Conservation (phyloP, 1,140 invertebrate genomes). For the Apolygus lucorum region DNA sequence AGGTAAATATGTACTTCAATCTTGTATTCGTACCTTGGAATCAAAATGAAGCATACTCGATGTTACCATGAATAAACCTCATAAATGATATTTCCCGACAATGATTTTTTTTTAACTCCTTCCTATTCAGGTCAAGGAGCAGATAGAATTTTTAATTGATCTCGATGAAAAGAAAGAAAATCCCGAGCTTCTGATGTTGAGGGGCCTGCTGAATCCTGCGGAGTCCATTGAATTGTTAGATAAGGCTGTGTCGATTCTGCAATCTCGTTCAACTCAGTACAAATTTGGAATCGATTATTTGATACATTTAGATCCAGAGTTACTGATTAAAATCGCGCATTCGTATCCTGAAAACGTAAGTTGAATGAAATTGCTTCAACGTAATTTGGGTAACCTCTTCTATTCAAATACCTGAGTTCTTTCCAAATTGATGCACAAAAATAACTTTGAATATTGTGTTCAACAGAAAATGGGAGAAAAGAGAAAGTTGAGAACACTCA, state of each 20-base stretch:
- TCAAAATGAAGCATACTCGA: too few species aligned
- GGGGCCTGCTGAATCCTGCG: conserved; percentile 53
- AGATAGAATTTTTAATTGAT: conserved; percentile 78
- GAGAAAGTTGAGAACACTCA: conserved; percentile 57
- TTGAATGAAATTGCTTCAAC: conserved; percentile 21
- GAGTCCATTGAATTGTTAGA: conserved; percentile 54
- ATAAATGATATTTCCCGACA: not conserved
- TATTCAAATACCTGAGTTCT: not conserved
- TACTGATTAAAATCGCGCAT: conserved; percentile 67
- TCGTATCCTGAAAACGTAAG: conserved; percentile 54
- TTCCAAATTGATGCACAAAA: not conserved
- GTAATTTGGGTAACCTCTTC: not conserved
- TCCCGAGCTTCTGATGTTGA: conserved; percentile 56
- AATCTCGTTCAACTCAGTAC: conserved; percentile 49
- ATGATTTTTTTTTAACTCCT: conserved; percentile 31
- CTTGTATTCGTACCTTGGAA: too few species aligned
- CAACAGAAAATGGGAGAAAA: conserved; percentile 34
- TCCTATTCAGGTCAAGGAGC: conserved; percentile 61
- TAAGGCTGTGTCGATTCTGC: conserved; percentile 60
- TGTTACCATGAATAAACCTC: too few species aligned
- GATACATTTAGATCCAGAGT: conserved; percentile 69
- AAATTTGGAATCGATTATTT: conserved; percentile 70
- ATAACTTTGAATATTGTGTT: conserved; percentile 13
- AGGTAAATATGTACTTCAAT: conserved; percentile 22
- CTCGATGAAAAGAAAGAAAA: conserved; percentile 53